Conservation (phyloP, 2,797 vertebrate genomes). For the Neostethus bicornis region DNA sequence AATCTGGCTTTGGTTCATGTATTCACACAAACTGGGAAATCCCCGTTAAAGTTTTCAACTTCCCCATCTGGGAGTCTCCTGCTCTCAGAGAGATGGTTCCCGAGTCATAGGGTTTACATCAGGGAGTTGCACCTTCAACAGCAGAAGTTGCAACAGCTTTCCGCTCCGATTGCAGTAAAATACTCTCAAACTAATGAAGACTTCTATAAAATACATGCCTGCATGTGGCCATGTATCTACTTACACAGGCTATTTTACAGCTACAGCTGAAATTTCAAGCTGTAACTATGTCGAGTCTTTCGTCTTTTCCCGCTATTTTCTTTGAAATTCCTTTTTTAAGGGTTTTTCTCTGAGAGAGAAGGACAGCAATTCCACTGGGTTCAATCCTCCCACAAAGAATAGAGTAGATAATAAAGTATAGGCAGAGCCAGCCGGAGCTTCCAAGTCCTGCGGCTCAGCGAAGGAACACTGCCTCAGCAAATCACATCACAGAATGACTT, state of each 20-base stretch:
- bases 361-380: slow-evolving; percentile 74
- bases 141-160: slow-evolving; percentile 61
- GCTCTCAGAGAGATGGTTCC: slow-evolving; percentile 26
- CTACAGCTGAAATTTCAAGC: slow-evolving; percentile 48
- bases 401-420: slow-evolving; percentile 75
- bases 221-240: slow-evolving; percentile 50
- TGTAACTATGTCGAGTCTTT: slow-evolving; percentile 56
- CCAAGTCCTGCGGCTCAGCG: slow-evolving; percentile 63
- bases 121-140: slow-evolving; percentile 57
- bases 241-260: slow-evolving; percentile 54
- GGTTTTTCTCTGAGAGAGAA: slow-evolving; percentile 62
- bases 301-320: slow-evolving; percentile 55
- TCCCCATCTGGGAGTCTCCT: slow-evolving; percentile 32
- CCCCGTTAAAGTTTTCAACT: slow-evolving; percentile 45
- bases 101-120: slow-evolving; percentile 24
- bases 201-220: slow-evolving; percentile 60
- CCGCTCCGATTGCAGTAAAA: slow-evolving; percentile 45
- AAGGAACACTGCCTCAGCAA: slow-evolving; percentile 76
- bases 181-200: slow-evolving; percentile 58
- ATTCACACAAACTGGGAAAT: slow-evolving; percentile 33
- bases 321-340: slow-evolving; percentile 69
- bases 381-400: slow-evolving; percentile 78
- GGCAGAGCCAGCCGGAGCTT: slow-evolving; percentile 69
- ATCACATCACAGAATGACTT: slow-evolving; percentile 74
- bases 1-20: slow-evolving; percentile 29